Base-by-base conservation (phyloP, 64 coral and sea anemone genomes). In the Porites lutea region DNA sequence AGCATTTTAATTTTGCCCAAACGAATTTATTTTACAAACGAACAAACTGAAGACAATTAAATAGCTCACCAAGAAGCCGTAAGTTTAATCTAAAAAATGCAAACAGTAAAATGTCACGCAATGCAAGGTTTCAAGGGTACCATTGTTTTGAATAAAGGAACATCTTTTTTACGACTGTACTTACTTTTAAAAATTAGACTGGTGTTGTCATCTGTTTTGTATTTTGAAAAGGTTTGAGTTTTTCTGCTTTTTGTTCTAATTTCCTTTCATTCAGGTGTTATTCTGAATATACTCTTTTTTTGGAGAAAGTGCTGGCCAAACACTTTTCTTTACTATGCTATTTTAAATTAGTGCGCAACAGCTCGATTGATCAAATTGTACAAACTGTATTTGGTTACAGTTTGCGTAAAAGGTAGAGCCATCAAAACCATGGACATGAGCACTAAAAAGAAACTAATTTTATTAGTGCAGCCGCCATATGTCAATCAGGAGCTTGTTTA, bases 171-270 rank as follows among this genome's bases (percentile, higher is more conserved):
- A 67, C 65, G 7, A 67, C 65, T 67, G 65, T 67, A 11, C 65
- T 67, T 67, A 67, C 65, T 67, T 67, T 67, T 67, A 67, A 67
- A 67, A 67, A 67, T 67, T 67, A 3, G 65, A 67, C 65, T 67
- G 18, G 65, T n/a, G 65, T 67, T 67, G 15, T 67, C 65, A 3
- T 67, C 65, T 13, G 12, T 67, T 67, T 67, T 67, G 65, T 67
- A 67, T 67, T 67, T 67, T 67, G 65, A 67, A 67, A 67, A 14
- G 65, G 65, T 67, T 67, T 67, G 65, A 67, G 18, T 67, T 67
- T 67, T 67, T 67, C 65, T 67, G 65, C 13, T 67, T 67, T 67
- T 67, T 2, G 13, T 67, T 67, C 21, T 67, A 67, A 67, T 67
- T 67, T 67, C 27, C 27, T 37, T 37, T 37, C 27, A 37, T 67